Percentiles rank a stretch among this genome's conserved stretches.
phyloP scores from a whole-genome alignment of 2,888 invertebrate species.

The Odontothrips loti region DNA sequence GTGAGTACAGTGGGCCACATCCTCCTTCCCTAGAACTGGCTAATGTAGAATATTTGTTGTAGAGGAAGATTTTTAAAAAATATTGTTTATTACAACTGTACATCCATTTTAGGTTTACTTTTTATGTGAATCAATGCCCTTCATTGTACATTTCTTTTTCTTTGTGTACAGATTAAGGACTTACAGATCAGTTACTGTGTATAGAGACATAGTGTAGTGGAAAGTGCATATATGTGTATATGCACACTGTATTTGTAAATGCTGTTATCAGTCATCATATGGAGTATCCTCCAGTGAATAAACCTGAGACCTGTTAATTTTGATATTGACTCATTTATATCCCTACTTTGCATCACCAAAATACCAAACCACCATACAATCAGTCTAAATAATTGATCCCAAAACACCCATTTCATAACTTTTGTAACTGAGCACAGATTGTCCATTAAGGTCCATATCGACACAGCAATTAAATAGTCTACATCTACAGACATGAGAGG shows the following conservation, averaged over 20 bases:
- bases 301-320: not conserved
- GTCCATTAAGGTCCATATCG: too few species aligned
- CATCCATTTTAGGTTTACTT: not conserved
- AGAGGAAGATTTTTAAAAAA: not conserved
- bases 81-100: not conserved
- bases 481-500: too few species aligned
- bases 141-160: not conserved
- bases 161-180: not conserved
- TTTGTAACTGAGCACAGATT: too few species aligned
- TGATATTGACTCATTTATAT: too few species aligned
- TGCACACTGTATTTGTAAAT: not conserved
- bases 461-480: too few species aligned
- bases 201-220: not conserved
- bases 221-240: not conserved
- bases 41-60: not conserved
- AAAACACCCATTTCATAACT: too few species aligned
- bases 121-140: not conserved
- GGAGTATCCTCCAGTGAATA: not conserved
- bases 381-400: too few species aligned
- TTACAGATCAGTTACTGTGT: not conserved
- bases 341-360: too few species aligned
- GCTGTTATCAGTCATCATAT: slow-evolving; percentile 18
- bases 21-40: not conserved
- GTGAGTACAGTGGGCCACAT: not conserved
- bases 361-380: too few species aligned